A percentile compares a stretch with the other conserved stretches of the same genome.
Evolutionary conservation across 2,113 vertebrate species (phyloP).

Genomic region (Pogonocichla stellata): DNA sequence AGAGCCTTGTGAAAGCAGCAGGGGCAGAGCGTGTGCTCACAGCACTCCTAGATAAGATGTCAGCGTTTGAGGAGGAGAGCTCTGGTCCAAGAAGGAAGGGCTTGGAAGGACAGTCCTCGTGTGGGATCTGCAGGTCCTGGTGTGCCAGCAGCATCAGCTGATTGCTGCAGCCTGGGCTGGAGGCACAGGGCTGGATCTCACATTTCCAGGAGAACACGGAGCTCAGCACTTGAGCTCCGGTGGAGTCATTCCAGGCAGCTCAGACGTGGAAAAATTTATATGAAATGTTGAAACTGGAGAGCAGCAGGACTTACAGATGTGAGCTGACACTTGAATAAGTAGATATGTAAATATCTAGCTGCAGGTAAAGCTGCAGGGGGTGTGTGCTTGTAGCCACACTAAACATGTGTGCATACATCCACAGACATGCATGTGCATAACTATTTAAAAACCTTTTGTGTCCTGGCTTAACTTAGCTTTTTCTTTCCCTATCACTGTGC

Average conservation of each 20-base stretch:
- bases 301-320: not conserved
- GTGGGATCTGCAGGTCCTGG: not conserved
- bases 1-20: rapidly evolving
- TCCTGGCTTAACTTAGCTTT: not conserved
- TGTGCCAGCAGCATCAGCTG: constrained; percentile 1
- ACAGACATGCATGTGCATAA: not conserved
- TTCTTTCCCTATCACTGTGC: not conserved
- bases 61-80: not conserved
- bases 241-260: not conserved
- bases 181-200: not conserved
- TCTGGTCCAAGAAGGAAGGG: not conserved
- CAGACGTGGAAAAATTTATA: not conserved
- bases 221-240: not conserved
- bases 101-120: not conserved
- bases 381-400: not conserved
- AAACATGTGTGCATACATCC: not conserved
- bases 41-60: not conserved
- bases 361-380: not conserved
- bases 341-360: not conserved
- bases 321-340: not conserved
- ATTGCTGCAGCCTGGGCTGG: not conserved
- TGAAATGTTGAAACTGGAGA: not conserved
- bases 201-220: not conserved
- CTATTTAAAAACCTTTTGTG: not conserved
- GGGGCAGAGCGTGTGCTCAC: rapidly evolving